Evolutionary conservation across 2,113 vertebrate species (phyloP).

Genomic region (Empidonax alnorum): DNA sequence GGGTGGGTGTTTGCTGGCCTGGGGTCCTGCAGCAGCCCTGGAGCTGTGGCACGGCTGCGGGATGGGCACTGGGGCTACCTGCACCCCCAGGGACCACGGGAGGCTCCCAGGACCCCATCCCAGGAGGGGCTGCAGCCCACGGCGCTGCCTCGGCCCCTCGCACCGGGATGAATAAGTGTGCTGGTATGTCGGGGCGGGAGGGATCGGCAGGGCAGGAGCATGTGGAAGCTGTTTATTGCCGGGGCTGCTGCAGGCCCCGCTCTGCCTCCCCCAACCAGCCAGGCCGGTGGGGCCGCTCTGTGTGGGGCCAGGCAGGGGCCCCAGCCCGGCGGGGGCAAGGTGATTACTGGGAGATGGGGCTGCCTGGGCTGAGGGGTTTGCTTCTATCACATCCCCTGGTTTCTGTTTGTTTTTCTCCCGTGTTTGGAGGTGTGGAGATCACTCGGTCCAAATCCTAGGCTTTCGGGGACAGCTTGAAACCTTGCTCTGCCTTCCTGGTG

Average conservation of each 20-base stretch:
- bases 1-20: background rate
- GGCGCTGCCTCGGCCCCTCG: accelerated
- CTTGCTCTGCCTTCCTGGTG: background rate
- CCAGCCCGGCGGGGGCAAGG: background rate
- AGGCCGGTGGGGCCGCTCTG: background rate
- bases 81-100: accelerated
- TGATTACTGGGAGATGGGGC: background rate
- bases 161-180: background rate
- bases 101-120: accelerated
- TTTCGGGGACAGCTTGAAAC: background rate
- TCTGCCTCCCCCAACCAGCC: constrained; percentile 21
- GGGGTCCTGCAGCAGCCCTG: background rate
- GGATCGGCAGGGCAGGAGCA: background rate
- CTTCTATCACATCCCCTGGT: background rate
- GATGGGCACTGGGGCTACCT: accelerated
- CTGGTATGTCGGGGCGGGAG: background rate
- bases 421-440: background rate
- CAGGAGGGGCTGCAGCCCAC: background rate
- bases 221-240: constrained; percentile 36
- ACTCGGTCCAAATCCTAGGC: accelerated
- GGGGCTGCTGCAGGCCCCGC: background rate
- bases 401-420: background rate
- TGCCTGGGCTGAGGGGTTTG: background rate
- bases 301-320: background rate
- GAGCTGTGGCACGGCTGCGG: background rate